Percentiles rank a stretch among this genome's conserved stretches.
These are phyloP conservation scores for Lutjanus argentimaculatus DNA, from an alignment of 2,797 vertebrate species.

Conservation along the genomic window DNA sequence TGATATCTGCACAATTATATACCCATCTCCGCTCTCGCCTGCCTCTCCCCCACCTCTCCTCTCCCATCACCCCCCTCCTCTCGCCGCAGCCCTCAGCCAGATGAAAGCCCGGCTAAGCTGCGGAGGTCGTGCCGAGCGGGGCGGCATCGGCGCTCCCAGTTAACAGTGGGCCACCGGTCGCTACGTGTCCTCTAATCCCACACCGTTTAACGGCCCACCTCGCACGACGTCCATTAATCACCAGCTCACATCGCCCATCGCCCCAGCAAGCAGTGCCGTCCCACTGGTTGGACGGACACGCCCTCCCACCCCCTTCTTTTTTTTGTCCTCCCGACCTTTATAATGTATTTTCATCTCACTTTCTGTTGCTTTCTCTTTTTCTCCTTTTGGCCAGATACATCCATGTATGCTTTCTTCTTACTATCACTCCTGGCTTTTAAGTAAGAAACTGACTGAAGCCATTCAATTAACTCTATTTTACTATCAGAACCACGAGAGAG, in stretches of 20 bases:
- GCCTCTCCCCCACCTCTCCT: conserved; percentile 25
- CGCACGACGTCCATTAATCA: conserved; percentile 83
- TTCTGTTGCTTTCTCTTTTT: conserved; percentile 16
- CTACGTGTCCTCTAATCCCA: conserved; percentile 84
- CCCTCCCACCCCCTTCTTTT: conserved; percentile 71
- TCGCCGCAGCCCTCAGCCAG: conserved; percentile 72
- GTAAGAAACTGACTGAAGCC: conserved; percentile 10
- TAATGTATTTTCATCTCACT: conserved; percentile 40
- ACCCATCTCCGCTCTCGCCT: conserved; percentile 64
- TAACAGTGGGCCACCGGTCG: conserved; percentile 70
- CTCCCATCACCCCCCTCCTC: conserved; percentile 37
- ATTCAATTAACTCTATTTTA: conserved; percentile 50
- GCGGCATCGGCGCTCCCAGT: conserved; percentile 72
- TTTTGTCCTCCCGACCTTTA: conserved; percentile 56
- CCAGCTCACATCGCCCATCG: conserved; percentile 79
- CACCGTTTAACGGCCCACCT: conserved; percentile 83
- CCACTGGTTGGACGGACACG: conserved; percentile 68
- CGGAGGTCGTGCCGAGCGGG: conserved; percentile 77
- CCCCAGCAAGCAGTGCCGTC: conserved; percentile 78
- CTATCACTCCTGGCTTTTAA: conserved; percentile 7
- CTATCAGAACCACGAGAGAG: conserved; percentile 59
- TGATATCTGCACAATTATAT: conserved; percentile 85
- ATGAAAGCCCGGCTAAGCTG: conserved; percentile 86
- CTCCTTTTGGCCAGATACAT: conserved; percentile 15
- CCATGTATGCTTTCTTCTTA: background rate